Evolutionary conservation across 2,888 invertebrate genomes (phyloP).

Genomic region (Pyrrhia umbra): DNA sequence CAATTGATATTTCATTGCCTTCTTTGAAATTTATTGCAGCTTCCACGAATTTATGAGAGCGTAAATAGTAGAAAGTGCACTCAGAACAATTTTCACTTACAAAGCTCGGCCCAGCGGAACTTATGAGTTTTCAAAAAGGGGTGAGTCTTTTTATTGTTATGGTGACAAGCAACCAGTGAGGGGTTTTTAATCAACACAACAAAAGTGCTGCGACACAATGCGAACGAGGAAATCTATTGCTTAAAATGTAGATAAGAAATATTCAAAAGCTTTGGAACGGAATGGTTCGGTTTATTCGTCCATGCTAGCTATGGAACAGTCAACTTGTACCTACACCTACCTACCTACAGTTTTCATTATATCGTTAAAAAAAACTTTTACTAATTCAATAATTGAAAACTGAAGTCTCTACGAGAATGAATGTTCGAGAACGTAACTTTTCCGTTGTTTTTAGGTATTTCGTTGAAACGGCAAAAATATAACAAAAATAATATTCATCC

Average conservation of each 20-base stretch:
- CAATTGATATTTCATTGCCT: constrained; percentile 41
- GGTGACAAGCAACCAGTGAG: constrained; percentile 39
- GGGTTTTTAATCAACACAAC: constrained; percentile 54
- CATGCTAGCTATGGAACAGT: background rate
- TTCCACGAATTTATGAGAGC: constrained; percentile 32
- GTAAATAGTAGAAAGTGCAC: constrained; percentile 52
- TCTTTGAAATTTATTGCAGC: constrained; percentile 32
- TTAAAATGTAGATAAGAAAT: constrained; percentile 31
- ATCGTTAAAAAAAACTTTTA: background rate
- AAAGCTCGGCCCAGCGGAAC: constrained; percentile 45
- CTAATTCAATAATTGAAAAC: background rate
- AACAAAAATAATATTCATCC: constrained; percentile 15
- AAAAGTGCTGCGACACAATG: constrained; percentile 42
- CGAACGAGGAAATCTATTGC: constrained; percentile 37
- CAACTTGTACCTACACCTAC: background rate
- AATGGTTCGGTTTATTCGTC: background rate
- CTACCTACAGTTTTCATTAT: background rate
- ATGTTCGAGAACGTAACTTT: too few species aligned
- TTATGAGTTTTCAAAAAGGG: constrained; percentile 60
- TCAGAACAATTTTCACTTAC: constrained; percentile 48
- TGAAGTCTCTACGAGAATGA: too few species aligned
- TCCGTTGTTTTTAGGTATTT: too few species aligned
- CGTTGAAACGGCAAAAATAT: too few species aligned
- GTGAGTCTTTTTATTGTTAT: constrained; percentile 53
- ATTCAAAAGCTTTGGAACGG: constrained; percentile 6